A percentile compares a stretch with the other conserved stretches of the same genome.
Evolutionary conservation across 1,140 invertebrate species (phyloP).

Genomic region (Gonatopus flavifemur): DNA sequence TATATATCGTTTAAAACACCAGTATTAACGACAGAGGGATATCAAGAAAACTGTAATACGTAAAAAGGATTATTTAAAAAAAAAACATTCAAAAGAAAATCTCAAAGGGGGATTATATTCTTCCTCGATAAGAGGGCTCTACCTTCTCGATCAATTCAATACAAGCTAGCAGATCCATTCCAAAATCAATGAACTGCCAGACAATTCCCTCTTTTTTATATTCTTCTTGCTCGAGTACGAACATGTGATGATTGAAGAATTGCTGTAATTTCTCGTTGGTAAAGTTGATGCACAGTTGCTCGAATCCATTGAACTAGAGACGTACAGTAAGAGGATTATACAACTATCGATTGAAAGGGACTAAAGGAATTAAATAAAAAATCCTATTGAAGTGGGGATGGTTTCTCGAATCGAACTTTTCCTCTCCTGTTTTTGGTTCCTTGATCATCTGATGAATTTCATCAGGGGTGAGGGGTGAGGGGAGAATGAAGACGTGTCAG

Average conservation of each 20-base stretch:
- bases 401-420: too few relatives aligned
- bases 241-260: conserved; percentile 99
- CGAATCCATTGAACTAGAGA: conserved; percentile 95
- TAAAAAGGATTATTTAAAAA: too few relatives aligned
- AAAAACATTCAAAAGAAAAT: neutral
- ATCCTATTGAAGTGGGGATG: too few relatives aligned
- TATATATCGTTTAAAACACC: too few relatives aligned
- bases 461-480: neutral
- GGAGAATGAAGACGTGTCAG: neutral
- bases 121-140: conserved; percentile 41
- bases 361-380: conserved; percentile 10
- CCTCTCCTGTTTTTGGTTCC: too few relatives aligned
- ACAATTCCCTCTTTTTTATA: conserved; percentile 93
- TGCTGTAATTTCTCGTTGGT: conserved; percentile 97
- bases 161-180: conserved; percentile 95
- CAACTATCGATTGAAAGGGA: too few relatives aligned
- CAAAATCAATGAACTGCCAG: conserved; percentile 96
- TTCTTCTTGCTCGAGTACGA: conserved; percentile 96
- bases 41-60: too few relatives aligned
- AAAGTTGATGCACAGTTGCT: conserved; percentile 99
- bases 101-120: conserved; percentile 6
- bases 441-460: too few relatives aligned
- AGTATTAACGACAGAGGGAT: too few relatives aligned
- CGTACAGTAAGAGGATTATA: too few relatives aligned
- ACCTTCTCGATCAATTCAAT: conserved; percentile 98